A percentile compares a stretch with the other conserved stretches of the same genome.
These are phyloP conservation scores for Zosterops japonicus DNA, from an alignment of 2,113 vertebrate species.

Conservation along the genomic window DNA sequence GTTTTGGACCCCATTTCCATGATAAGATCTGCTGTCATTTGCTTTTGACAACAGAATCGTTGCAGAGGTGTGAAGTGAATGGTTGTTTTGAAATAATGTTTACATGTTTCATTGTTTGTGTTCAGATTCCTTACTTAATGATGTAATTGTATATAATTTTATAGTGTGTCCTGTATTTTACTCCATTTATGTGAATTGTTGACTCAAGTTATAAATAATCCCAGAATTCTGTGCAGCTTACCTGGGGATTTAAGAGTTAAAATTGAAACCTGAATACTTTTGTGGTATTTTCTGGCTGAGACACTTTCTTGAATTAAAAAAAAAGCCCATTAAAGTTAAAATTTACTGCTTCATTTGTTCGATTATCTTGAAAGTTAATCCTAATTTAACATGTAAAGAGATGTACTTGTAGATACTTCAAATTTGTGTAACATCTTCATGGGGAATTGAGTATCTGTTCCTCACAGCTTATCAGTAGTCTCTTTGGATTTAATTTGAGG, in stretches of 20 bases:
- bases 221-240: not conserved
- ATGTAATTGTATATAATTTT: not conserved
- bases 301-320: not conserved
- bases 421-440: not conserved
- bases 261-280: not conserved
- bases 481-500: not conserved
- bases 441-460: not conserved
- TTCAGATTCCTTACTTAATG: not conserved
- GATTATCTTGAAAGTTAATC: not conserved
- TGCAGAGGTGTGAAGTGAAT: not conserved
- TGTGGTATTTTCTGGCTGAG: not conserved
- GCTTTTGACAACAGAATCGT: not conserved
- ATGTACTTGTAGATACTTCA: not conserved
- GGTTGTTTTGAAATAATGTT: not conserved
- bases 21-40: not conserved
- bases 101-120: not conserved
- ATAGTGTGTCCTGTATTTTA: not conserved
- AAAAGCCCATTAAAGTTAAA: not conserved
- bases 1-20: not conserved
- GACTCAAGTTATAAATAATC: not conserved
- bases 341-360: not conserved
- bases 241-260: not conserved
- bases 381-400: not conserved
- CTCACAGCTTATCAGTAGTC: not conserved
- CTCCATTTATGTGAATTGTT: not conserved